phyloP scores from a whole-genome alignment of 2,888 invertebrate species.

The Pristionchus mayeri region DNA sequence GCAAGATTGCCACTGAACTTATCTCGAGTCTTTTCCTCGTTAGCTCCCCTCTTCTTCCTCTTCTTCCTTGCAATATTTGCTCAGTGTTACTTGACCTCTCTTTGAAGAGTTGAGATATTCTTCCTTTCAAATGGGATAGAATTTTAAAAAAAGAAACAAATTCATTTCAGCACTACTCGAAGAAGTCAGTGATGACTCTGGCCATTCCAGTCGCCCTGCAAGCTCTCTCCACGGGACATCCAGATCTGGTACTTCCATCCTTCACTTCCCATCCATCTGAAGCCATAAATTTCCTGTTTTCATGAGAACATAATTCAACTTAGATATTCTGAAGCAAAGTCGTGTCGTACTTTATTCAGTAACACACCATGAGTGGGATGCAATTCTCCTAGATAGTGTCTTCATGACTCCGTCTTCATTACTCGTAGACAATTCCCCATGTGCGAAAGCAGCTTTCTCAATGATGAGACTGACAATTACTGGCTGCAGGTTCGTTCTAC shows the following conservation, averaged over 20 bases:
- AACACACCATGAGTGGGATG: no score
- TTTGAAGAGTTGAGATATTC: background rate
- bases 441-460: no score
- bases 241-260: conserved; percentile 51
- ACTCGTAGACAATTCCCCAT: background rate
- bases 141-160: conserved; percentile 1
- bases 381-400: no score
- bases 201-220: conserved; percentile 89
- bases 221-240: conserved; percentile 49
- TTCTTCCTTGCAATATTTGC: background rate
- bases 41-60: no score
- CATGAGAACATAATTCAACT: background rate
- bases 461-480: no score
- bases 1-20: conserved; percentile 94
- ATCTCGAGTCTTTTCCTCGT: conserved; percentile 94
- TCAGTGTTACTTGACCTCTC: background rate
- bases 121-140: no score
- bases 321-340: background rate
- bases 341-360: no score
- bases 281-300: no score
- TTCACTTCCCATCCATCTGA: no score
- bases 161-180: conserved; percentile 82
- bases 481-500: conserved; percentile 81
- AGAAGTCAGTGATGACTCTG: conserved; percentile 85
- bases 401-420: background rate